Conservation (phyloP, 2,113 vertebrate species). For the Mus pahari region DNA sequence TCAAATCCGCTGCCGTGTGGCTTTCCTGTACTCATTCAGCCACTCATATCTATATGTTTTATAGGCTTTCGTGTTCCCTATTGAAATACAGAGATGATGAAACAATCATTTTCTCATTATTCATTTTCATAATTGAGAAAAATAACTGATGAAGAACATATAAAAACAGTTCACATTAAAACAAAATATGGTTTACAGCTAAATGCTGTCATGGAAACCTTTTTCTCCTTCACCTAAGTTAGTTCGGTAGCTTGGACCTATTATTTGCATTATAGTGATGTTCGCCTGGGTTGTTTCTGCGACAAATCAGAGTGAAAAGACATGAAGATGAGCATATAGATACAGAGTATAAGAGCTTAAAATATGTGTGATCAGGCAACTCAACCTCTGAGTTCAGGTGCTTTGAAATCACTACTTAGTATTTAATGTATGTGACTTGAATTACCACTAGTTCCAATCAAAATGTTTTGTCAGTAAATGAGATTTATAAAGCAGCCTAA, state of each 20-base stretch:
- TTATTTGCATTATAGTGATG: background rate
- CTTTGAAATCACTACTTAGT: background rate
- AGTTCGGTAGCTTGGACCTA: background rate
- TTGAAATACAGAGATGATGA: background rate
- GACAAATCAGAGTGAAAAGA: background rate
- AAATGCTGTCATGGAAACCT: background rate
- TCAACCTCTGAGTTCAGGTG: background rate
- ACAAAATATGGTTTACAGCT: background rate
- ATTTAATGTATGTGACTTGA: conserved; percentile 14
- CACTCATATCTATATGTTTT: background rate
- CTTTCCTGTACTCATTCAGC: background rate
- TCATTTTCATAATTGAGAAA: background rate
- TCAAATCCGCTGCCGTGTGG: background rate
- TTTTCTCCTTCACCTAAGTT: background rate
- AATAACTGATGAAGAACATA: conserved; percentile 5
- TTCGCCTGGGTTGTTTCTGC: background rate
- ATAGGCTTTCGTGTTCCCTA: background rate
- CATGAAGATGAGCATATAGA: background rate
- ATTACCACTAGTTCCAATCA: background rate
- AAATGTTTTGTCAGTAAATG: conserved; percentile 20
- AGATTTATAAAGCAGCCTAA: conserved; percentile 25
- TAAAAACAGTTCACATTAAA: background rate
- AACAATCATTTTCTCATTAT: conserved; percentile 26
- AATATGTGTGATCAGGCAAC: background rate
- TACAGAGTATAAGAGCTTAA: background rate